A percentile compares a stretch with the other conserved stretches of the same genome.
Evolutionary conservation across 2,888 invertebrate species (phyloP).

Genomic region (Frankliniella intonsa): DNA sequence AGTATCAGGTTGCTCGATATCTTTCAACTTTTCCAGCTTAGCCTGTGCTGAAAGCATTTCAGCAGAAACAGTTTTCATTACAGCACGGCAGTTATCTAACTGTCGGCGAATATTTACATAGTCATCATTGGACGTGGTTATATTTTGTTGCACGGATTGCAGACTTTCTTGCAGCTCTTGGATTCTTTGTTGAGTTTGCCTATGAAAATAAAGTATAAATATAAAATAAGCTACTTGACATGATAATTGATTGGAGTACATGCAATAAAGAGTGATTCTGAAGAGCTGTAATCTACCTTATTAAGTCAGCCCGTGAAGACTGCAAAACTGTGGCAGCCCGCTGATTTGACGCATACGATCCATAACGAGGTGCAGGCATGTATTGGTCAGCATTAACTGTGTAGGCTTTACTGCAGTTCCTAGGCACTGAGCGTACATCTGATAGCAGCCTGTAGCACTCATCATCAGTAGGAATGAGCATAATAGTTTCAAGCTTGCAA

Average conservation of each 20-base stretch:
- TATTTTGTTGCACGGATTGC: background rate
- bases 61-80: background rate
- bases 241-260: background rate
- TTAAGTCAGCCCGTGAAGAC: background rate
- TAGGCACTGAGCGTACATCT: slow-evolving; percentile 59
- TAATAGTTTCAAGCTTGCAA: slow-evolving; percentile 60
- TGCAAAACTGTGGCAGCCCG: background rate
- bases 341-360: slow-evolving; percentile 53
- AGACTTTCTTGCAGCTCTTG: background rate
- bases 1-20: slow-evolving; percentile 33
- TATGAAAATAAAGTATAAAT: background rate
- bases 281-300: background rate
- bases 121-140: background rate
- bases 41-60: background rate
- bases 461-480: slow-evolving; percentile 66
- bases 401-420: slow-evolving; percentile 60
- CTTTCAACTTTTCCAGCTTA: slow-evolving; percentile 30
- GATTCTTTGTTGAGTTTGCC: background rate
- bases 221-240: background rate
- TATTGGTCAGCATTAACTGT: slow-evolving; percentile 64
- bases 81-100: background rate
- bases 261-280: background rate
- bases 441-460: slow-evolving; percentile 68
- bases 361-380: slow-evolving; percentile 71
- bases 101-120: too few relatives aligned